Percentiles rank a stretch among this genome's conserved stretches.
Conservation (phyloP, 2,113 vertebrate species). For the Eulemur rufifrons region DNA sequence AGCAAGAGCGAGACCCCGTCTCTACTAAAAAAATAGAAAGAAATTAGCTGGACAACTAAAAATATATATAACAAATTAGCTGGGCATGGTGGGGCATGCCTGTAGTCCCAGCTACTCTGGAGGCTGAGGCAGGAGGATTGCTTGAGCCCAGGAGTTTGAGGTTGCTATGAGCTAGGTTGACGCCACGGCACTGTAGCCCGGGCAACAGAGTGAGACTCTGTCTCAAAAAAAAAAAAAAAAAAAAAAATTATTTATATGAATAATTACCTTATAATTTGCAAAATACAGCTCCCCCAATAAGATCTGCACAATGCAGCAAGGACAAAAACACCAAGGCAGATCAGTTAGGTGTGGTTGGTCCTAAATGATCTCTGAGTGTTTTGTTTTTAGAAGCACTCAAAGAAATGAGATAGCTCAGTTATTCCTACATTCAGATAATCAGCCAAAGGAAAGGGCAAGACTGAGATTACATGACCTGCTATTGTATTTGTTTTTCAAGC, state of each 20-base stretch:
- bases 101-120: too few relatives aligned
- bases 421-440: not conserved
- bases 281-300: not conserved
- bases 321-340: not conserved
- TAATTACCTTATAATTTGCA: not conserved
- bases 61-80: too few relatives aligned
- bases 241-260: not conserved
- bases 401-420: not conserved
- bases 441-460: not conserved
- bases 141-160: too few relatives aligned
- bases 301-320: not conserved
- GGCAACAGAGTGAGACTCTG: too few relatives aligned
- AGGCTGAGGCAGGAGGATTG: too few relatives aligned
- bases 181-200: too few relatives aligned
- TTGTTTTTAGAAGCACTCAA: not conserved
- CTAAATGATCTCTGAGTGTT: not conserved
- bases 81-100: too few relatives aligned
- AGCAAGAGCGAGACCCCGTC: too few relatives aligned
- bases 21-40: too few relatives aligned
- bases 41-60: too few relatives aligned
- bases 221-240: too few relatives aligned
- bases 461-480: not conserved
- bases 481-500: not conserved
- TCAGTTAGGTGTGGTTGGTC: not conserved
- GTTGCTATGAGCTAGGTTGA: too few relatives aligned